phyloP scores from a whole-genome alignment of 1,140 invertebrate genomes.

The Hypothenemus hampei region DNA sequence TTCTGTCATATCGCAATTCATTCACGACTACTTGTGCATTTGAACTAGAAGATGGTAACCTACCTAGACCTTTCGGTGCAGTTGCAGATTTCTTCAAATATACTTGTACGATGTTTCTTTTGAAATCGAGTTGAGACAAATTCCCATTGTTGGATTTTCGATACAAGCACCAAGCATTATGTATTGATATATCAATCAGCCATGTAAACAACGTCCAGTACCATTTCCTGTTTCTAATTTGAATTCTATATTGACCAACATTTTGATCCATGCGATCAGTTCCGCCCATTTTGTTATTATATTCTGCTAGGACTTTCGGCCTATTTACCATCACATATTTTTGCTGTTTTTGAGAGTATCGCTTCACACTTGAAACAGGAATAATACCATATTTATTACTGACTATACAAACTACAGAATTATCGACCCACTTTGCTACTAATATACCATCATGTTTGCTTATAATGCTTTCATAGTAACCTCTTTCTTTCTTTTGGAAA shows the following conservation, averaged over 20 bases:
- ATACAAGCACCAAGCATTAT: slow-evolving; percentile 44
- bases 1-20: too few species aligned
- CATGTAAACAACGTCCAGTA: slow-evolving; percentile 36
- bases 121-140: too few species aligned
- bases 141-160: too few species aligned
- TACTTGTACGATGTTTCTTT: too few species aligned
- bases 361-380: neutral
- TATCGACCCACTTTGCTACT: slow-evolving; percentile 6
- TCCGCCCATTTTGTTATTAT: slow-evolving; percentile 25
- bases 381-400: neutral
- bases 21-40: too few species aligned
- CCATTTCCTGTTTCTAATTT: slow-evolving; percentile 1
- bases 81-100: too few species aligned
- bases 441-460: slow-evolving; percentile 10
- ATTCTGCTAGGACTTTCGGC: neutral
- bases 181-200: slow-evolving; percentile 35
- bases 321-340: neutral
- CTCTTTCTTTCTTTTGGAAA: neutral
- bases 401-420: slow-evolving; percentile 6
- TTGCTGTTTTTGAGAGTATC: slow-evolving; percentile 2
- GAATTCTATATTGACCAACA: neutral
- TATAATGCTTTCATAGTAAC: neutral
- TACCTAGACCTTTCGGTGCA: too few species aligned
- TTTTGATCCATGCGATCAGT: slow-evolving; percentile 37
- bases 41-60: too few species aligned